These are phyloP conservation scores for Oscheius sp. DNA, from an alignment of 2,888 invertebrate species.

Conservation along the genomic window DNA sequence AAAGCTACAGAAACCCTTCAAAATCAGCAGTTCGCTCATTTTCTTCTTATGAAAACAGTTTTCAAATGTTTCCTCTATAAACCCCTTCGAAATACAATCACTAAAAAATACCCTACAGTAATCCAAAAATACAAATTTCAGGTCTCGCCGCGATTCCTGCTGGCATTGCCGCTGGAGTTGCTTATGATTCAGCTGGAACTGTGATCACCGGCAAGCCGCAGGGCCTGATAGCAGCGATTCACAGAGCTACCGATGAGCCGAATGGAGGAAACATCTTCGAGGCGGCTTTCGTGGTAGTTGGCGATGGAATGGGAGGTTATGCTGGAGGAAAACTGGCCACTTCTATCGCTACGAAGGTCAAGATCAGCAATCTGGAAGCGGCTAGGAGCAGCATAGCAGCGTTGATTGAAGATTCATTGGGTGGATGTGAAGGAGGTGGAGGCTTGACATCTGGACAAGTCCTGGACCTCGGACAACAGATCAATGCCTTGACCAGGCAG, in stretches of 20 bases:
- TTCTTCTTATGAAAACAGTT: no score
- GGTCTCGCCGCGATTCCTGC: not conserved
- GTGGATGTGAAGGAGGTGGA: not conserved
- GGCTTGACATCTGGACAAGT: not conserved
- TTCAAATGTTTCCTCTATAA: no score
- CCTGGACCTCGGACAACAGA: not conserved
- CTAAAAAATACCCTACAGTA: no score
- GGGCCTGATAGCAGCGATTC: not conserved
- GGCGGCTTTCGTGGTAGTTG: not conserved
- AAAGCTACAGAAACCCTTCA: no score
- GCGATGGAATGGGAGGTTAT: slow-evolving; percentile 6
- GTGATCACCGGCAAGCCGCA: not conserved
- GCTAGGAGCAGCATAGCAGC: not conserved
- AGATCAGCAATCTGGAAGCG: slow-evolving; percentile 1
- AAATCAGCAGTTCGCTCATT: no score
- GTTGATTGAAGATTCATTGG: not conserved
- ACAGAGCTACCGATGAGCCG: not conserved
- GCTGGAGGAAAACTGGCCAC: slow-evolving; percentile 2
- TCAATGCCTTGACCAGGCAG: slow-evolving; percentile 1
- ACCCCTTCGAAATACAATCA: no score
- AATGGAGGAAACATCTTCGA: slow-evolving; percentile 7
- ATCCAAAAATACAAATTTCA: not conserved
- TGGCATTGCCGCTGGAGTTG: not conserved
- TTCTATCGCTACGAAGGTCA: not conserved
- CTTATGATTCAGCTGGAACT: not conserved